Conservation (phyloP, 2,113 vertebrate genomes). For the Mastomys natalensis region DNA sequence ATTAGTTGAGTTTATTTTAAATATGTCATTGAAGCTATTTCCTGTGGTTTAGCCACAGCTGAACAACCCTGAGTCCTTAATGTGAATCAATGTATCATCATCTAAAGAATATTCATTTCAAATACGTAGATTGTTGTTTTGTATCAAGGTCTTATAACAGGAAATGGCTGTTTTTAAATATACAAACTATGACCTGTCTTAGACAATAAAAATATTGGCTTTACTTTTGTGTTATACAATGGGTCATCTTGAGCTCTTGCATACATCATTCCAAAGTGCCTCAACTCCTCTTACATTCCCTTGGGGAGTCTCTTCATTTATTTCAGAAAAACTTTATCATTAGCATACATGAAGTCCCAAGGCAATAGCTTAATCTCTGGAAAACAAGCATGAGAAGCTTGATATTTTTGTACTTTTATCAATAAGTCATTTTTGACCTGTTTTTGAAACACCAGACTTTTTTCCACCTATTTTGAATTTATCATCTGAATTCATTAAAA, state of each 20-base stretch:
- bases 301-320: neutral
- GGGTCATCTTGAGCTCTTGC: neutral
- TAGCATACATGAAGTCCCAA: neutral
- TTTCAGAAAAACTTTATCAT: neutral
- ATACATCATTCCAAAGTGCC: neutral
- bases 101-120: neutral
- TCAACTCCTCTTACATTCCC: neutral
- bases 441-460: neutral
- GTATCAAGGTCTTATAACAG: neutral
- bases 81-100: neutral
- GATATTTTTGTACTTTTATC: neutral
- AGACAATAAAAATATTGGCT: neutral
- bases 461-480: neutral
- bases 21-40: neutral
- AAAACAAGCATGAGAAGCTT: neutral
- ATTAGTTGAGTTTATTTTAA: conserved; percentile 30
- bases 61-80: neutral
- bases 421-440: neutral
- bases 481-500: neutral
- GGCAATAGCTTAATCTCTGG: neutral
- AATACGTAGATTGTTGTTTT: neutral
- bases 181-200: neutral
- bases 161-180: neutral
- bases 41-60: neutral
- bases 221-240: neutral